These are phyloP conservation scores for Bos taurus DNA, from an alignment of 2,113 vertebrate species.

Conservation along the genomic window DNA sequence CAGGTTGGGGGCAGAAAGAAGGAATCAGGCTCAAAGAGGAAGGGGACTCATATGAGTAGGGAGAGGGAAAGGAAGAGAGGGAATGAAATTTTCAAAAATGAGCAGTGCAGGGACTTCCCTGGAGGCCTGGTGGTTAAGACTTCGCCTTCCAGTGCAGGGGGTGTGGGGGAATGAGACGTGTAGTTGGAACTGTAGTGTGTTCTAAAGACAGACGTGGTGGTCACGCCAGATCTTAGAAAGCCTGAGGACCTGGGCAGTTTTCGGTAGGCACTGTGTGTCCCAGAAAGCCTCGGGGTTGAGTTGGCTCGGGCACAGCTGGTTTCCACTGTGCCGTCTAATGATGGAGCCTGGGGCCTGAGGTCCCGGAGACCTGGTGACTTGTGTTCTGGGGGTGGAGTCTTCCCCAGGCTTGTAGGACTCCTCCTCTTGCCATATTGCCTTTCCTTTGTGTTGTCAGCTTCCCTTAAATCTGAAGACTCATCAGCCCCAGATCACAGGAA, in stretches of 20 bases:
- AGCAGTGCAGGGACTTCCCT: background rate
- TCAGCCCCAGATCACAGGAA: background rate
- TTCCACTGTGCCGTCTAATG: background rate
- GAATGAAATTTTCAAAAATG: background rate
- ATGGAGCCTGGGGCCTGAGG: no score
- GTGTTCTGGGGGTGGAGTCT: background rate
- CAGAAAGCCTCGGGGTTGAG: background rate
- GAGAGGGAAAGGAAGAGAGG: background rate
- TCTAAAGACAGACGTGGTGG: background rate
- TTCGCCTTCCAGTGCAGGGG: background rate
- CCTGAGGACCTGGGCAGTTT: background rate
- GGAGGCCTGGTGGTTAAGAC: background rate
- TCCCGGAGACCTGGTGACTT: background rate
- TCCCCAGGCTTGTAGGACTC: background rate
- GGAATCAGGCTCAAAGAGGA: background rate
- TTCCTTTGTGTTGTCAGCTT: background rate
- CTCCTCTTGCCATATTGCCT: background rate
- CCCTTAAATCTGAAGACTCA: background rate
- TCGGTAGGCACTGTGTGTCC: background rate
- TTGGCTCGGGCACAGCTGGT: background rate
- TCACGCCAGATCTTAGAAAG: background rate
- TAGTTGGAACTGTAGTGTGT: background rate
- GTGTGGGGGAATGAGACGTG: background rate
- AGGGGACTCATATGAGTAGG: background rate
- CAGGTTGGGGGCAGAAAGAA: rapidly evolving